These are phyloP conservation scores for Ephydatia muelleri DNA, from an alignment of 37 sponge, comb jelly and placozoan genomes.

Conservation along the genomic window DNA sequence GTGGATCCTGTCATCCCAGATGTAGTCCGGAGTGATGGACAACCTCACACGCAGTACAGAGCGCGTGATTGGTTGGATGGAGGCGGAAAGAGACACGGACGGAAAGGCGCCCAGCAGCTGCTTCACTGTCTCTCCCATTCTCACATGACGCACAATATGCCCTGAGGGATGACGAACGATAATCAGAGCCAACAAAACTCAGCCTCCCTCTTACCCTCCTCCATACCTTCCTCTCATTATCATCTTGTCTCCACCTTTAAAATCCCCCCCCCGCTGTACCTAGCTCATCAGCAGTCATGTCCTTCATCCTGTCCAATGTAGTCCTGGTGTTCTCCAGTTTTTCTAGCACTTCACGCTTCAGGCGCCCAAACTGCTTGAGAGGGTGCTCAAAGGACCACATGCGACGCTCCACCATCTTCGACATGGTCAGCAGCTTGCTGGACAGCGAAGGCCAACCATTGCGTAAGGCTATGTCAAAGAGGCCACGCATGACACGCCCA, in stretches of 20 bases:
- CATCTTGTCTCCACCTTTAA: background rate
- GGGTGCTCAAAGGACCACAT: conserved; percentile 92
- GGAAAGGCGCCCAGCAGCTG: conserved; percentile 73
- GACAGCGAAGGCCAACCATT: conserved; percentile 77
- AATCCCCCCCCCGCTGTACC: conserved; percentile 39
- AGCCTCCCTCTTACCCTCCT: background rate
- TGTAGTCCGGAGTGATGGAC: conserved; percentile 83
- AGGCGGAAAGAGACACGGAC: conserved; percentile 55
- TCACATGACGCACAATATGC: conserved; percentile 78
- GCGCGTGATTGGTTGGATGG: conserved; percentile 95
- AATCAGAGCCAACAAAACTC: no score
- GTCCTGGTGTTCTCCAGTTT: conserved; percentile 66
- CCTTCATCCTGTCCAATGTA: conserved; percentile 68
- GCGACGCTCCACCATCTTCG: conserved; percentile 79
- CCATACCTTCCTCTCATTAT: background rate
- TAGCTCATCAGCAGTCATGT: conserved; percentile 90
- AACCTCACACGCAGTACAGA: conserved; percentile 86
- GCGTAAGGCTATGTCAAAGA: conserved; percentile 93
- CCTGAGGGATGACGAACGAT: conserved; percentile 39
- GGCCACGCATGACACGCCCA: conserved; percentile 82
- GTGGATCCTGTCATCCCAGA: conserved; percentile 86
- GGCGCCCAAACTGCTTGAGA: conserved; percentile 83
- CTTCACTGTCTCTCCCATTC: conserved; percentile 78
- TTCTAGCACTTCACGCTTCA: conserved; percentile 56
- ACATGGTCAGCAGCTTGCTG: conserved; percentile 66